A percentile compares a stretch with the other conserved stretches of the same genome.
These are phyloP conservation scores for Dascillus cervinus DNA, from an alignment of 2,888 invertebrate genomes.

Conservation along the genomic window DNA sequence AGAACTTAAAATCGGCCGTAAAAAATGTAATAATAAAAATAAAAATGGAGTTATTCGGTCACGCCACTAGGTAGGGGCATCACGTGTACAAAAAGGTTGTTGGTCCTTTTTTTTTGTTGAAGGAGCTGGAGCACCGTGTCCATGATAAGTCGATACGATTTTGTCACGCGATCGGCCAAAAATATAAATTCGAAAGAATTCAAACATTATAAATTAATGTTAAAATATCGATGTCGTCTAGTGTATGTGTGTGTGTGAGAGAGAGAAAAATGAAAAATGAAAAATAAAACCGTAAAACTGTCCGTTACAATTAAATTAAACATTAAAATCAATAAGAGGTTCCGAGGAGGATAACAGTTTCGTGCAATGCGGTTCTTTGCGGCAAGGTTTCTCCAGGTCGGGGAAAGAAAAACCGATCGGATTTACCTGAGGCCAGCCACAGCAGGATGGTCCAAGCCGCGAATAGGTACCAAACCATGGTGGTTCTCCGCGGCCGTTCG, in stretches of 20 bases:
- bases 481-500: slow-evolving; percentile 37
- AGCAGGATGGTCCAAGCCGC: slow-evolving; percentile 42
- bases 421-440: slow-evolving; percentile 39
- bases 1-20: no score
- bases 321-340: slow-evolving; percentile 21
- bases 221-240: no score
- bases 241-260: no score
- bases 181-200: no score
- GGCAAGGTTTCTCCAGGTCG: neutral
- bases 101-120: neutral
- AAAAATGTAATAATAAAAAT: neutral
- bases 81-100: neutral
- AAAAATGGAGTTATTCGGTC: neutral
- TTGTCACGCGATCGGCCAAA: no score
- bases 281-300: slow-evolving; percentile 6
- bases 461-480: slow-evolving; percentile 37
- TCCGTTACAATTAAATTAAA: slow-evolving; percentile 24
- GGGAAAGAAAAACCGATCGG: neutral
- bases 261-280: no score
- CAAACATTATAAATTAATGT: no score
- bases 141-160: no score
- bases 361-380: neutral
- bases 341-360: neutral
- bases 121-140: no score
- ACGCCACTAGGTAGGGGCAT: neutral